Conservation (phyloP, 2,888 invertebrate genomes). For the Papilio protenor region DNA sequence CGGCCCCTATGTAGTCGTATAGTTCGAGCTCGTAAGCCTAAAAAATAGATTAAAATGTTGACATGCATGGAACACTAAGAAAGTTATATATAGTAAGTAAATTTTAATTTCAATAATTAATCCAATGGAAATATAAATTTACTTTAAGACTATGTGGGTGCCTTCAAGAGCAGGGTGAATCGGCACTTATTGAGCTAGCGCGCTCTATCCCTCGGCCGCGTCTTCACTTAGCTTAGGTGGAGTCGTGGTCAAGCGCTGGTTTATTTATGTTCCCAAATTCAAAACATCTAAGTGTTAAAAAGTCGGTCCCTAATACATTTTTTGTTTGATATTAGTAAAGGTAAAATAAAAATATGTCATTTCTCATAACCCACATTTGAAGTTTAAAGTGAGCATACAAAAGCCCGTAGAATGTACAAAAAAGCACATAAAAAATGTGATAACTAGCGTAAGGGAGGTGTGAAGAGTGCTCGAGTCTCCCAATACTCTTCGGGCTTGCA, state of each 20-base stretch:
- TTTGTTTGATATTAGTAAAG: not conserved
- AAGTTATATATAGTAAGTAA: no score
- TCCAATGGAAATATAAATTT: no score
- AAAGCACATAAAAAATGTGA: conserved; percentile 76
- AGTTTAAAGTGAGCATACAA: conserved; percentile 41
- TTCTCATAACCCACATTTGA: conserved; percentile 30
- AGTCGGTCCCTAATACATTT: not conserved
- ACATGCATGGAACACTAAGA: not conserved
- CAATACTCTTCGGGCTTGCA: conserved; percentile 72
- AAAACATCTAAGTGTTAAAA: not conserved
- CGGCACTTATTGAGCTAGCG: no score
- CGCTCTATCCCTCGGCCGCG: no score
- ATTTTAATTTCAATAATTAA: no score
- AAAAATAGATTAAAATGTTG: not conserved
- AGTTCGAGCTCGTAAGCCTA: not conserved
- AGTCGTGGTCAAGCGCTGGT: no score
- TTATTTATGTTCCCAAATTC: no score
- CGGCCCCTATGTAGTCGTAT: conserved; percentile 9
- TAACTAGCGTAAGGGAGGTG: conserved; percentile 80
- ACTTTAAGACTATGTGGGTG: no score
- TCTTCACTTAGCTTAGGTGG: no score
- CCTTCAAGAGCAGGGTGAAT: no score
- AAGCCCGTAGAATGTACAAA: conserved; percentile 59
- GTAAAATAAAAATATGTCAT: not conserved
- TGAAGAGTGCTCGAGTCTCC: conserved; percentile 65